A percentile compares a stretch with the other conserved stretches of the same genome.
Conservation (phyloP, 1,140 invertebrate genomes). For the Papilio aristodemus region DNA sequence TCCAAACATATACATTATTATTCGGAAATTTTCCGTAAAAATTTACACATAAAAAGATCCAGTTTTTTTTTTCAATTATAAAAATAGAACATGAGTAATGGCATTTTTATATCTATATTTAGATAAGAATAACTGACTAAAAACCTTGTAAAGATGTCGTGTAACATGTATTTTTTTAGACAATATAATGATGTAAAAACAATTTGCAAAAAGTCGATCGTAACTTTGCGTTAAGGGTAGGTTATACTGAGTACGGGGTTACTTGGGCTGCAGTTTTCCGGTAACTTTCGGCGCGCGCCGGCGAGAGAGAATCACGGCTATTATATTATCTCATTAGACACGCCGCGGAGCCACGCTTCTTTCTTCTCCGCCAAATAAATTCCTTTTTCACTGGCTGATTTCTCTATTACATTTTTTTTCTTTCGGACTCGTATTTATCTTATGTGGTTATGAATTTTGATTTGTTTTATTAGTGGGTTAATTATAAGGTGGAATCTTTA, state of each 20-base stretch:
- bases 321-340: constrained; percentile 79
- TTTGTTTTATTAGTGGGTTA: background rate
- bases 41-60: too few species aligned
- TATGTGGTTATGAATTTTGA: constrained; percentile 26
- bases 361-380: constrained; percentile 74
- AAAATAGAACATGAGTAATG: too few species aligned
- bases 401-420: constrained; percentile 64
- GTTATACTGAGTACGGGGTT: constrained; percentile 56
- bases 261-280: constrained; percentile 70
- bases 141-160: too few species aligned
- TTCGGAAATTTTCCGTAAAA: too few species aligned
- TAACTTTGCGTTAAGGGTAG: constrained; percentile 56
- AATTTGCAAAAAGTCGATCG: constrained; percentile 47
- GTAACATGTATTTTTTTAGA: too few species aligned
- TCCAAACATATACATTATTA: too few species aligned
- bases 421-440: constrained; percentile 39
- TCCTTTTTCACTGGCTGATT: constrained; percentile 67
- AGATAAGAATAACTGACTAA: too few species aligned
- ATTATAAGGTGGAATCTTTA: background rate
- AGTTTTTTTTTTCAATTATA: too few species aligned
- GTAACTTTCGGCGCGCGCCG: constrained; percentile 74
- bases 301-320: constrained; percentile 72
- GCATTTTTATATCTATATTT: too few species aligned
- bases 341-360: constrained; percentile 57
- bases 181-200: constrained; percentile 40